Evolutionary conservation across 2,888 invertebrate genomes (phyloP), one percentile per base, ranked within the genome.

Genomic region (Tetanocera ferruginea): DNA sequence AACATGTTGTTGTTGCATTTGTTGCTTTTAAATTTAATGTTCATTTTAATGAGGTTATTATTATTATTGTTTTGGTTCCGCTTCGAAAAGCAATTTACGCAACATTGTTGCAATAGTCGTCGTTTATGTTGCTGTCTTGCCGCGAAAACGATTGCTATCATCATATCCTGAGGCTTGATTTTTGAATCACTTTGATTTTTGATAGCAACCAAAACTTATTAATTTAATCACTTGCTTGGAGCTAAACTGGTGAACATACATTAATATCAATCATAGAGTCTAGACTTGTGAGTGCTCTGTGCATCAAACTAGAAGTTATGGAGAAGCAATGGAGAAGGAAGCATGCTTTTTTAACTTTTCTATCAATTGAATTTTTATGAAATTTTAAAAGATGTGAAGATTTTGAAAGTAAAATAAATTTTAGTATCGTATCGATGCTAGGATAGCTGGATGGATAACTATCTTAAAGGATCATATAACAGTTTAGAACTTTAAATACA

Each of bases 11-110:
- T 60, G 57, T 25, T 60, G 25, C 8, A 3, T 5, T 34, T 67
- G 43, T 43, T 67, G 66, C 37, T 31, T 67, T 67, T 19, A 34
- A 67, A 67, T 67, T 67, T 67, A 43, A 67, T 67, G 43, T 3
- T 67, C 37, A 43, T n/a, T 43, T 23, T n/a, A n/a, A 17, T 60
- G n/a, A 25, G 60, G 4, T 60, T 28, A 25, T 60, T 60, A 43
- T 43, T 60, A 9, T 23, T 14, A 19, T 60, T 60, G 57, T 25
- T 60, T 19, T 60, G 11, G 57, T 60, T 55, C 19, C 55, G n/a
- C 19, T 19, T 19, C 57, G 23, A 28, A 28, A 11, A 60, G 25
- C 57, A 25, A 60, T 60, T 60, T 60, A 28, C 4, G 57, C 57
- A 60, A 60, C 57, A 60, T 25, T 60, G 57, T 60, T 60, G 57